Evolutionary conservation across 2,113 vertebrate genomes (phyloP), one percentile per base, ranked within the genome.

Genomic region (Grus americana): DNA sequence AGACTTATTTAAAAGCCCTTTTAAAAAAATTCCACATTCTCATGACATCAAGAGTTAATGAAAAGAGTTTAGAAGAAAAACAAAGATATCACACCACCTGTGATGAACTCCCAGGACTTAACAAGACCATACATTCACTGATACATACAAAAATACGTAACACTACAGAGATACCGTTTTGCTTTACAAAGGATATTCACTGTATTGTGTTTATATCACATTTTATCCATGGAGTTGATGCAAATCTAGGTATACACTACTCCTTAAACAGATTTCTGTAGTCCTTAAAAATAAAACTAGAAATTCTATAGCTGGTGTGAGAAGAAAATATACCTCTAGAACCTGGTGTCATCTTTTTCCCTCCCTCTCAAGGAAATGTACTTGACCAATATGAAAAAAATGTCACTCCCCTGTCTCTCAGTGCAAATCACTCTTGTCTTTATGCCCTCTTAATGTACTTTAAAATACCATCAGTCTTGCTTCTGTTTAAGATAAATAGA

Each of bases 401-500:
- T 0, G 23, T 32, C 82, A 88, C 50, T 79, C 40, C 27, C 34
- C 61, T 74, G 16, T 30, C 70, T 93, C 62, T 80, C 59, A 40
- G 47, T 34, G 63, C 32, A 97, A 92, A 95, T 86, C 63, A 71
- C 75, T 93, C 58, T 57, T 61, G 61, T 73, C 79, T 68, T 94
- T 93, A 93, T 92, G 71, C 46, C 55, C 89, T 71, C 59, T 95
- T 96, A 95, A 78, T 14, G 36, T 47, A 79, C 70, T 95, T 89
- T 44, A 94, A 90, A 92, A 92, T 47, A 68, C 61, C 79, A 92
- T 81, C 92, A 95, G 49, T 72, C 65, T 76, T 76, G 22, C 49
- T 96, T 87, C 73, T 92, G 86, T 90, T 88, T 47, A 91, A 76
- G 49, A 90, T 26, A 90, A 80, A 79, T 3, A 54, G 66, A 95